Percentiles rank a stretch among this genome's conserved stretches.
Evolutionary conservation across 2,888 invertebrate genomes (phyloP).

Genomic region (Campoplex nolae): DNA sequence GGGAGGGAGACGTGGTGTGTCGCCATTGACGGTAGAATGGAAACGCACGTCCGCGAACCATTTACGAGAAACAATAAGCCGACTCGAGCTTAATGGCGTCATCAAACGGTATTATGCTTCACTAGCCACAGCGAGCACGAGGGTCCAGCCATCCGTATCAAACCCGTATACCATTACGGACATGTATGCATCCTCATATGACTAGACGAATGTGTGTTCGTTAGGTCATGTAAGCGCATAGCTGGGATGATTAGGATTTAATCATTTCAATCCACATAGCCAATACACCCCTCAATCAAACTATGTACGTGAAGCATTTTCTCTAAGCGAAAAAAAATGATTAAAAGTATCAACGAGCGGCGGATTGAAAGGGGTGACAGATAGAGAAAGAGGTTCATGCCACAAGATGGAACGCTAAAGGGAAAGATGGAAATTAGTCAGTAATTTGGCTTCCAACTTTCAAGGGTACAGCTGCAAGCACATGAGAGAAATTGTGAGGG

Average conservation of each 20-base stretch:
- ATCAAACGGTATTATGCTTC: constrained; percentile 78
- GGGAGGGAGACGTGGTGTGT: constrained; percentile 19
- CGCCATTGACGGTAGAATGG: constrained; percentile 44
- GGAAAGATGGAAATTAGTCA: constrained; percentile 70
- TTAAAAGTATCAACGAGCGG: background rate
- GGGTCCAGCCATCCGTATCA: constrained; percentile 41
- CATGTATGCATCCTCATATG: constrained; percentile 20
- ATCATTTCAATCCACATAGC: constrained; percentile 21
- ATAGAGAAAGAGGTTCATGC: background rate
- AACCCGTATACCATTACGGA: constrained; percentile 32
- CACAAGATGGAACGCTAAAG: constrained; percentile 32
- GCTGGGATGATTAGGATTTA: constrained; percentile 28
- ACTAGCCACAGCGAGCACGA: constrained; percentile 60
- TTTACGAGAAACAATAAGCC: constrained; percentile 81
- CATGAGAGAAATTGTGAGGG: constrained; percentile 42
- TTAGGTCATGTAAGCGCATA: constrained; percentile 14
- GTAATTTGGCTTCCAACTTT: constrained; percentile 68
- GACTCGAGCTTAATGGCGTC: constrained; percentile 77
- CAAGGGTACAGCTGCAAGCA: constrained; percentile 15
- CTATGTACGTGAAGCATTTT: background rate
- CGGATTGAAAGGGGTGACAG: background rate
- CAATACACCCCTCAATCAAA: constrained; percentile 14
- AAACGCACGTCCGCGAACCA: constrained; percentile 71
- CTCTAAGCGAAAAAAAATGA: background rate
- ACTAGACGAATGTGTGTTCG: constrained; percentile 12